These are phyloP conservation scores for Oostethus manadensis DNA, from an alignment of 2,113 vertebrate genomes.

Conservation along the genomic window DNA sequence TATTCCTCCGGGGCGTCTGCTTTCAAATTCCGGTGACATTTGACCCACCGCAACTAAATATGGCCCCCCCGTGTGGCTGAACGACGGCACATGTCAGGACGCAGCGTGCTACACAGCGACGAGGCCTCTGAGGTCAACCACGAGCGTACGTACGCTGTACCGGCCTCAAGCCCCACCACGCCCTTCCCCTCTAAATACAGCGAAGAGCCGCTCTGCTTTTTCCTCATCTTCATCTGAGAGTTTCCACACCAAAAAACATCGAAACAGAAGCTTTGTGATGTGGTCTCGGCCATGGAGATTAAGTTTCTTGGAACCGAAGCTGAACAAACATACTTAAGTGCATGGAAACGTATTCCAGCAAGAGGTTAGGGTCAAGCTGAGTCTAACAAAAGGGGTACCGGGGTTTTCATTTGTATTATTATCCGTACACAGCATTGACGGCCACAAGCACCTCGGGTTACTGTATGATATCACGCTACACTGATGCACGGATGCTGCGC, in stretches of 20 bases:
- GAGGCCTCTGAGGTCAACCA: constrained; percentile 4
- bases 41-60: not conserved
- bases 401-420: too few relatives aligned
- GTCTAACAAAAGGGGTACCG: too few relatives aligned
- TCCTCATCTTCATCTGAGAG: constrained; percentile 2
- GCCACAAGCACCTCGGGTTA: too few relatives aligned
- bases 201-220: not conserved
- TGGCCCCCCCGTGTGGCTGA: not conserved
- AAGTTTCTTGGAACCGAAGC: not conserved
- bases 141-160: not conserved
- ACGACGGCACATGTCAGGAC: not conserved
- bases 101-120: not conserved
- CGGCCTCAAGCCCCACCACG: not conserved
- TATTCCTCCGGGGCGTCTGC: not conserved
- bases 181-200: constrained; percentile 4
- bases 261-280: constrained; percentile 4
- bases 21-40: not conserved
- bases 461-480: too few relatives aligned
- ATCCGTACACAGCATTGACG: too few relatives aligned
- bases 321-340: not conserved
- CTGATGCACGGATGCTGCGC: too few relatives aligned
- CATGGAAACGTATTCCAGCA: not conserved
- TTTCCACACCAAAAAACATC: constrained; percentile 1
- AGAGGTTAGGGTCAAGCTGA: too few relatives aligned
- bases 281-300: not conserved